Percentiles rank a stretch among this genome's conserved stretches.
These are phyloP conservation scores for Morelia viridis DNA, from an alignment of 2,797 vertebrate genomes.

Conservation along the genomic window DNA sequence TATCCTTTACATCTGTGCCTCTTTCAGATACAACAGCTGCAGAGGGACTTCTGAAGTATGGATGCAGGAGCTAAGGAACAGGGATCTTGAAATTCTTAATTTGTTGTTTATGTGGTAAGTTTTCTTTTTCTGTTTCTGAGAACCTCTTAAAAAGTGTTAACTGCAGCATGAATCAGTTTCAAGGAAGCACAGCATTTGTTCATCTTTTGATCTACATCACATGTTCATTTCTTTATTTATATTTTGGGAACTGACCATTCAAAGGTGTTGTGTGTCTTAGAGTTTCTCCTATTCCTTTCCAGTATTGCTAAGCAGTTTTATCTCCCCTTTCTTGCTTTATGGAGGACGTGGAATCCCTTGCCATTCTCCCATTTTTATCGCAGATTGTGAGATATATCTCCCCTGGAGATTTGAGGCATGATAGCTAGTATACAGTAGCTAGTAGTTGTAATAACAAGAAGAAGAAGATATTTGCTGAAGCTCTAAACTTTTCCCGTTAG, in stretches of 20 bases:
- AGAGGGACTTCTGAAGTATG: background rate
- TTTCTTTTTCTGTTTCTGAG: background rate
- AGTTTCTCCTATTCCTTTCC: background rate
- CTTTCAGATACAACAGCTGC: slow-evolving; percentile 13
- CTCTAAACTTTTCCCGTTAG: background rate
- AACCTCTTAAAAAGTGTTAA: background rate
- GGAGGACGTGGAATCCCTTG: background rate
- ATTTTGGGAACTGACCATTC: background rate
- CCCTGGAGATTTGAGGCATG: background rate
- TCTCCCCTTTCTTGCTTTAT: background rate
- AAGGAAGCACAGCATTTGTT: background rate
- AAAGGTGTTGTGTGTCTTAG: background rate
- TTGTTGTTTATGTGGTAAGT: background rate
- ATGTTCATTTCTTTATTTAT: background rate
- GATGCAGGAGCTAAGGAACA: background rate
- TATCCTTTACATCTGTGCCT: background rate
- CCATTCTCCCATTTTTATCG: background rate
- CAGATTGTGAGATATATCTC: background rate
- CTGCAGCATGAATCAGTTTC: background rate
- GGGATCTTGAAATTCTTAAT: slow-evolving; percentile 5
- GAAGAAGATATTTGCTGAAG: background rate
- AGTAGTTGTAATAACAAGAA: background rate
- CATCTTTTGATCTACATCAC: too few species aligned
- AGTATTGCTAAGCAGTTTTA: background rate
- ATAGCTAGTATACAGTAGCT: background rate